These are phyloP conservation scores for Dendrocincla fuliginosa DNA, from an alignment of 2,797 vertebrate genomes.

Conservation along the genomic window DNA sequence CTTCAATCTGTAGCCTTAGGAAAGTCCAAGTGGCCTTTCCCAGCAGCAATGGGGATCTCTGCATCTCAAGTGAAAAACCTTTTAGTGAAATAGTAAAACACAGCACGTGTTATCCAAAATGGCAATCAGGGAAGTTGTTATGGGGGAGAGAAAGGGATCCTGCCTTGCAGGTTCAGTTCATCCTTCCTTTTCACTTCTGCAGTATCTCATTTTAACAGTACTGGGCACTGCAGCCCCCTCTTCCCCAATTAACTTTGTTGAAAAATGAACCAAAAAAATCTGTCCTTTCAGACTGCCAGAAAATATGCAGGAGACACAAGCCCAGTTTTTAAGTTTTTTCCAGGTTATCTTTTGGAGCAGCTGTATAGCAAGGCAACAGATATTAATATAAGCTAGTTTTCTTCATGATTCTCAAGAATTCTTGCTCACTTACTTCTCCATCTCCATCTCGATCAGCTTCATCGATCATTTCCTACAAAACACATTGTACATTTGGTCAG, in stretches of 20 bases:
- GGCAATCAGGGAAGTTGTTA: not conserved
- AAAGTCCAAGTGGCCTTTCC: not conserved
- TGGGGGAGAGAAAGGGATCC: not conserved
- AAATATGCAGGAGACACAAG: not conserved
- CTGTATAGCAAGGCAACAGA: not conserved
- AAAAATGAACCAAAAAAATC: not conserved
- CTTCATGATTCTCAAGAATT: slow-evolving; percentile 95
- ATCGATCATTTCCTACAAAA: slow-evolving; percentile 93
- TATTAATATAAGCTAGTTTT: slow-evolving; percentile 89
- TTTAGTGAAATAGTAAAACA: not conserved
- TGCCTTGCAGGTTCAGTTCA: not conserved
- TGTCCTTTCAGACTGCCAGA: not conserved
- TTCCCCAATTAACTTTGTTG: not conserved
- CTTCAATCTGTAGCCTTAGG: not conserved
- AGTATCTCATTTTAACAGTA: not conserved
- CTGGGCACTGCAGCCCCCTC: not conserved
- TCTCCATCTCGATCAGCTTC: slow-evolving; percentile 95
- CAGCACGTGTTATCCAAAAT: not conserved
- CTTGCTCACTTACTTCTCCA: slow-evolving; percentile 92
- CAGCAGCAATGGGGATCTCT: not conserved
- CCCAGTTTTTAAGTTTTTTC: slow-evolving; percentile 26
- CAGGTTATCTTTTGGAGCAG: slow-evolving; percentile 24
- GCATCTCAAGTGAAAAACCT: not conserved
- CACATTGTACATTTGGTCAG: not conserved
- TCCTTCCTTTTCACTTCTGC: not conserved